Conservation (phyloP, 2,888 invertebrate genomes). For the Clitarchus hookeri region DNA sequence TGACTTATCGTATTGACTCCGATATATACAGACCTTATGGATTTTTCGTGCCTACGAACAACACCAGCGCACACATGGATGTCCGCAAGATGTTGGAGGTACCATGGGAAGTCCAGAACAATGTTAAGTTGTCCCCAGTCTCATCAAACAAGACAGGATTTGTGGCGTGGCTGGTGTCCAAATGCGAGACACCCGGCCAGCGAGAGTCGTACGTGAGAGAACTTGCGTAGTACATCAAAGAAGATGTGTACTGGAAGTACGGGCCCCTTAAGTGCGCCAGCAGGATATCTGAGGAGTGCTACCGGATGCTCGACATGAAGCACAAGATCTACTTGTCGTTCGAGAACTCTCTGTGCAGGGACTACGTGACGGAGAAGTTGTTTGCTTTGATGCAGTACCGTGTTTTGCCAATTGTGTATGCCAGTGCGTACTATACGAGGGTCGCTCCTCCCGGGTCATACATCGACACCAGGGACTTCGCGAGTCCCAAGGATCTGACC, state of each 20-base stretch:
- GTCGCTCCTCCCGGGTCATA: too few relatives aligned
- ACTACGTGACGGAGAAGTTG: conserved; percentile 44
- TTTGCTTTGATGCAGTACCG: conserved; percentile 38
- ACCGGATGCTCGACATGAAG: conserved; percentile 55
- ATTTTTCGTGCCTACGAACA: conserved; percentile 46
- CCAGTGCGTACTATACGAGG: too few relatives aligned
- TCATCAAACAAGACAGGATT: neutral
- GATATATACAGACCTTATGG: conserved; percentile 73
- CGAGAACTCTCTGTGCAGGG: too few relatives aligned
- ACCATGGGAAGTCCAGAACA: neutral
- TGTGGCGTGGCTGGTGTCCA: conserved; percentile 61
- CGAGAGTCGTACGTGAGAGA: conserved; percentile 56
- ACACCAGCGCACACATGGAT: too few relatives aligned
- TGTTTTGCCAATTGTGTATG: conserved; percentile 42
- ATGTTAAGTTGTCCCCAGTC: neutral
- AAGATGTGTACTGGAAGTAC: too few relatives aligned
- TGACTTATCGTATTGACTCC: conserved; percentile 66
- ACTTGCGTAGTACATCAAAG: conserved; percentile 54
- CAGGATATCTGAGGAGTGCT: conserved; percentile 52
- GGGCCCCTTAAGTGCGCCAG: too few relatives aligned
- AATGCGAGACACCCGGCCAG: conserved; percentile 58
- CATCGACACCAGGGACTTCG: too few relatives aligned
- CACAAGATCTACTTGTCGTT: conserved; percentile 44
- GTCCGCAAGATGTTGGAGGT: neutral
- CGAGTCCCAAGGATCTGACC: too few relatives aligned